Percentiles rank a stretch among this genome's conserved stretches.
phyloP scores from a whole-genome alignment of 2,113 vertebrate genomes.

The Grammomys surdaster region DNA sequence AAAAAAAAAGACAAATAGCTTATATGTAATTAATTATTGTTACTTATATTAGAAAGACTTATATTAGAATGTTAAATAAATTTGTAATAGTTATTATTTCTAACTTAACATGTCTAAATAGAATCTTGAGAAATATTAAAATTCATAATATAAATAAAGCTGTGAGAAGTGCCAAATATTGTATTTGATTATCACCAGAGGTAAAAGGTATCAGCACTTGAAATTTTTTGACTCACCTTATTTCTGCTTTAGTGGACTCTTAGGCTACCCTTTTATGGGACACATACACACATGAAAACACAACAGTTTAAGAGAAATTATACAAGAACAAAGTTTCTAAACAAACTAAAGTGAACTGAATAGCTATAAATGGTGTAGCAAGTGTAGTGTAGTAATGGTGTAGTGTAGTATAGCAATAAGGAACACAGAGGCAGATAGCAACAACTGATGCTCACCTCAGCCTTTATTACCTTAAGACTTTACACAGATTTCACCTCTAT shows the following conservation, averaged over 20 bases:
- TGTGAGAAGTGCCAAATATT: background rate
- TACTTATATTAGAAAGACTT: background rate
- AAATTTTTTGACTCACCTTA: background rate
- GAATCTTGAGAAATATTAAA: background rate
- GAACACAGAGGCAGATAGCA: background rate
- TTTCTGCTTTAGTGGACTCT: background rate
- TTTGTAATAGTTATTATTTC: background rate
- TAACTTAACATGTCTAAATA: slow-evolving; percentile 8
- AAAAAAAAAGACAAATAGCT: slow-evolving; percentile 1
- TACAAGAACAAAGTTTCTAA: background rate
- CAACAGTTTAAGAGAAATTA: background rate
- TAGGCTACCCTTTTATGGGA: background rate
- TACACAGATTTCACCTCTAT: background rate
- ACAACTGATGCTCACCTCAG: background rate
- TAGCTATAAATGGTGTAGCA: background rate
- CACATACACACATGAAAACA: background rate
- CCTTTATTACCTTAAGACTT: background rate
- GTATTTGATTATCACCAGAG: background rate
- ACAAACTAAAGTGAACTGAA: background rate
- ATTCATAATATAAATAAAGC: background rate
- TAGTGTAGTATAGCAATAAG: background rate
- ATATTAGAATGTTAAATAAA: background rate
- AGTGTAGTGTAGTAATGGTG: background rate
- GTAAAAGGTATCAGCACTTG: background rate
- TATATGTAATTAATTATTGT: background rate